Evolutionary conservation across 2,888 invertebrate genomes (phyloP), one percentile per base, ranked within the genome.

Genomic region (Acleris sparsana): DNA sequence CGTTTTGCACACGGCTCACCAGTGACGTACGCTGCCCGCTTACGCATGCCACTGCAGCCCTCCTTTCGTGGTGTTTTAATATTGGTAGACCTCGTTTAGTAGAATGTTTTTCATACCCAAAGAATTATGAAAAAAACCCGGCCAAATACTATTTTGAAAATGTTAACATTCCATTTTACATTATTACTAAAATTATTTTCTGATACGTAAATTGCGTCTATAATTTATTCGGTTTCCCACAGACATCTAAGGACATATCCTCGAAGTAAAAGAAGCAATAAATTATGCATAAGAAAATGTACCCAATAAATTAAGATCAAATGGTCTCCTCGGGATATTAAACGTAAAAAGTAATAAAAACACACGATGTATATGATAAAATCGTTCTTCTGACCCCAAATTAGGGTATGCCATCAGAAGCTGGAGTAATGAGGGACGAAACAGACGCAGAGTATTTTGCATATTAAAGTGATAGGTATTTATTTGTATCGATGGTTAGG

Each of bases 361-460:
- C 48, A 63, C 52, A 48, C 48, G 57, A 63, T 68, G 61, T 57
- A 4, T 39, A 69, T 68, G 73, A 72, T 73, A 74, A 69, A 74
- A 73, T 70, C 59, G 60, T 48, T 67, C 69, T 58, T 44, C 43
- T 60, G 60, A 56, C 60, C 55, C 51, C 29, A 49, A 60, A 55
- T 55, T 49, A 25, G 65, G 60, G 55, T 60, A 65, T 56, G 59
- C 43, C 49, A 53, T 59, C 59, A 59, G 59, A 48, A 60, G 59
- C 49, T n/a, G 22, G 48, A 55, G 60, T 55, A 55, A 65, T 44
- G 51, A 58, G 52, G 17, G 29, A 17, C 20, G 25, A 53, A 62
- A 46, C 20, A 55, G 5, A 39, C 18, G 17, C 39, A 9, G 11
- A 53, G 29, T 44, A n/a, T 59, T 59, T 29, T 48, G 22, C 20